phyloP scores from a whole-genome alignment of 2,888 invertebrate genomes.

The Lagria hirta region DNA sequence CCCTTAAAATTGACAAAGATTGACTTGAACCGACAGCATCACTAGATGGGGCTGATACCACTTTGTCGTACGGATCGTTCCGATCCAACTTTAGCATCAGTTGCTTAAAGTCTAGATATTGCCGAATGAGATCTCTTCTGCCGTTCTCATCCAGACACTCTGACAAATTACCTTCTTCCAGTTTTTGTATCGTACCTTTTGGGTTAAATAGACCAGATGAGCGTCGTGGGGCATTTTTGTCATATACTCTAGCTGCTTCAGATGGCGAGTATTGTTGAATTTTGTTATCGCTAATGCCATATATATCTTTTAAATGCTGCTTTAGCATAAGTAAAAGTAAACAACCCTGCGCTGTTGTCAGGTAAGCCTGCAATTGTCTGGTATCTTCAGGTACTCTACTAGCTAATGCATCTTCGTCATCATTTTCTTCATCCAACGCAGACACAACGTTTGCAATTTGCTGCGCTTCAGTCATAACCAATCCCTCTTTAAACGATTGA shows the following conservation, averaged over 20 bases:
- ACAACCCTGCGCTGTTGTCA: slow-evolving; percentile 94
- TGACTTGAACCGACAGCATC: no score
- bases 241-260: slow-evolving; percentile 93
- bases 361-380: slow-evolving; percentile 78
- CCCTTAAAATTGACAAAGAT: slow-evolving; percentile 45
- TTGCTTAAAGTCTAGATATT: slow-evolving; percentile 89
- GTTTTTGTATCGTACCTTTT: slow-evolving; percentile 80
- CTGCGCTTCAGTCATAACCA: slow-evolving; percentile 50
- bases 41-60: slow-evolving; percentile 37
- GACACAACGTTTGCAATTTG: slow-evolving; percentile 45
- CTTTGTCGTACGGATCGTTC: slow-evolving; percentile 70
- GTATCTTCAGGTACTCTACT: slow-evolving; percentile 80
- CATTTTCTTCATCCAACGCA: slow-evolving; percentile 79
- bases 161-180: slow-evolving; percentile 64
- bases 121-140: slow-evolving; percentile 76
- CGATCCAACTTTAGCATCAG: slow-evolving; percentile 82
- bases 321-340: slow-evolving; percentile 89
- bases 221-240: slow-evolving; percentile 86
- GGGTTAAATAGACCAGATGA: slow-evolving; percentile 82
- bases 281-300: slow-evolving; percentile 95
- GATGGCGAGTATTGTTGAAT: slow-evolving; percentile 96
- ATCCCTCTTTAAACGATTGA: slow-evolving; percentile 88
- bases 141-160: slow-evolving; percentile 70
- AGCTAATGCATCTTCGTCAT: slow-evolving; percentile 79
- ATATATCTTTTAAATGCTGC: slow-evolving; percentile 95